Base-by-base conservation (phyloP, 2,888 invertebrate species). In the Acanthosoma haemorrhoidale region DNA sequence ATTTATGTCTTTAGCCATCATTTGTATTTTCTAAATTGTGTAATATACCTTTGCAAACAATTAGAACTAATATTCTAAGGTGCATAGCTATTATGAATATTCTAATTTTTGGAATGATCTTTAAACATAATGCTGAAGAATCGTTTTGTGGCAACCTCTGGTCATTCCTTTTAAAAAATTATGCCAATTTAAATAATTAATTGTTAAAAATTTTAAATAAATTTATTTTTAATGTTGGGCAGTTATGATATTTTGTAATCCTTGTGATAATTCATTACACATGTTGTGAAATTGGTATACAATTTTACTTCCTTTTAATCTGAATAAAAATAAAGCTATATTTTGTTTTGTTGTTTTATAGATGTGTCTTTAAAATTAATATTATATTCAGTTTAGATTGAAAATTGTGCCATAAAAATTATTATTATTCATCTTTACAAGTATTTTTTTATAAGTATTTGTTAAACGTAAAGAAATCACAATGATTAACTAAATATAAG, bases 201-300 rank as follows among this genome's bases (percentile, higher is more conserved):
- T 51, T 51, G 11, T 43, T 2, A 8, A 43, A 25, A 25, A 9
- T 11, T 51, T 18, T 4, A 43, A 0, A 2, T 13, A 11, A 43
- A 11, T 21, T 21, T 43, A 2, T 21, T 43, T n/a, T 25, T 51
- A 51, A 4, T 51, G 25, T 51, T 51, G n/a, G 51, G 13, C 51
- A 25, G 25, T 25, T 51, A 25, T n/a, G n/a, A 25, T 25, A 51
- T 25, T 51, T 63, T 41, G 34, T 63, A 63, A 63, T 63, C 63
- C 63, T 39, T 63, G 63, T 63, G 63, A 41, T 63, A 63, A 63
- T 63, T 63, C 63, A 63, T 13, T 29, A n/a, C 41, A 34, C 25
- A 63, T 63, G 41, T 51, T 25, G 4, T 51, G n/a, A 39, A 25
- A 31, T 41, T 61, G n/a, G 21, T 38, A 34, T 61, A 13, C 21